Evolutionary conservation across 2,113 vertebrate species (phyloP).

Genomic region (Hippotragus niger): DNA sequence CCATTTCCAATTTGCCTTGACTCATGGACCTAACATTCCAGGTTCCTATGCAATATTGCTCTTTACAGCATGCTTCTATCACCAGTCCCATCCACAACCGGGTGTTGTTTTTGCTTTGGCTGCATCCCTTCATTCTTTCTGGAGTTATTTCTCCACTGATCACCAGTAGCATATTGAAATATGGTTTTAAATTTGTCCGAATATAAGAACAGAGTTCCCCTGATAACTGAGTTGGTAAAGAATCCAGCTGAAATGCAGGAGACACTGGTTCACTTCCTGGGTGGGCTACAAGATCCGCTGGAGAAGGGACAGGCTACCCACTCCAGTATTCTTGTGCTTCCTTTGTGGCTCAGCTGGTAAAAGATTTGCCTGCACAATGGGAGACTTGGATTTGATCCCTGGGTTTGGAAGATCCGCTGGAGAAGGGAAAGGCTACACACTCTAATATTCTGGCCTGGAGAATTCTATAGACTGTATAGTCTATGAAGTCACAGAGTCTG

Average conservation of each 20-base stretch:
- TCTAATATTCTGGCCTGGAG: background rate
- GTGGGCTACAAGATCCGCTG: rapidly evolving
- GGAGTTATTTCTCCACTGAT: too few relatives aligned
- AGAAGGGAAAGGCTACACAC: background rate
- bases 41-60: too few relatives aligned
- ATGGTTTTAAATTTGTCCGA: background rate
- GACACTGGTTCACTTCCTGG: background rate
- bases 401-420: background rate
- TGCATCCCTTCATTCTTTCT: too few relatives aligned
- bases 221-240: background rate
- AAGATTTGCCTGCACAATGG: background rate
- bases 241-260: background rate
- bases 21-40: too few relatives aligned
- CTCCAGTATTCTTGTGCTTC: background rate
- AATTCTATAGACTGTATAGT: background rate
- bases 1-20: too few relatives aligned
- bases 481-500: background rate
- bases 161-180: background rate
- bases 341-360: background rate
- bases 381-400: background rate
- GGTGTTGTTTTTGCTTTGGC: too few relatives aligned
- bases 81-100: too few relatives aligned
- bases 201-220: background rate
- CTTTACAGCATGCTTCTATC: too few relatives aligned
- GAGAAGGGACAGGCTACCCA: background rate